phyloP scores from a whole-genome alignment of 1,140 invertebrate genomes.

The Saxidomus purpurata region DNA sequence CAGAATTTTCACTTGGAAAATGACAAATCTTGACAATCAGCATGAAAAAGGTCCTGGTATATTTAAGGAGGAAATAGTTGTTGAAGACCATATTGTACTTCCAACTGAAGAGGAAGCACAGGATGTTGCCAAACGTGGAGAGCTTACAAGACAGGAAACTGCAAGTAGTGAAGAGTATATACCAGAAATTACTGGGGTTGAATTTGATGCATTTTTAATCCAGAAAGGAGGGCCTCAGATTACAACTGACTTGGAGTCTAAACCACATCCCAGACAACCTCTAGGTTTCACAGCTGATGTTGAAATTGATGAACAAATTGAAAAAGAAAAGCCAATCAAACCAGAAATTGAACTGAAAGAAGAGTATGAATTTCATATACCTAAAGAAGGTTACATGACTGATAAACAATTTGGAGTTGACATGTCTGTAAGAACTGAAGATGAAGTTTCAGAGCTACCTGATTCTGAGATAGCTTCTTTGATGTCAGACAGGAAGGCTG shows the following conservation, averaged over 20 bases:
- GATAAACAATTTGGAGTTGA: conserved; percentile 48
- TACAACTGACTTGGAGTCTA: conserved; percentile 39
- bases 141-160: conserved; percentile 32
- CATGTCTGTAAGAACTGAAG: conserved; percentile 64
- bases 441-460: conserved; percentile 64
- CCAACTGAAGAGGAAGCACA: conserved; percentile 42
- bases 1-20: conserved; percentile 61
- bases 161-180: conserved; percentile 59
- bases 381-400: conserved; percentile 28
- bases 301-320: conserved; percentile 46
- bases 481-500: conserved; percentile 57
- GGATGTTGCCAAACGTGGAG: conserved; percentile 41
- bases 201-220: conserved; percentile 45
- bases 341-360: conserved; percentile 58
- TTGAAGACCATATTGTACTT: conserved; percentile 56
- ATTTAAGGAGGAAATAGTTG: conserved; percentile 71
- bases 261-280: background rate
- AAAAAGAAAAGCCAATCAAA: conserved; percentile 47
- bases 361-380: conserved; percentile 49
- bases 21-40: conserved; percentile 43
- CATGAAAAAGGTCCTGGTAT: conserved; percentile 58
- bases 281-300: conserved; percentile 29
- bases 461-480: conserved; percentile 66
- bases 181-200: conserved; percentile 57
- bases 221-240: conserved; percentile 13